phyloP scores from a whole-genome alignment of 30 jellyfish, hydroid and myxozoan species.

The Phacellophora camtschatica region DNA sequence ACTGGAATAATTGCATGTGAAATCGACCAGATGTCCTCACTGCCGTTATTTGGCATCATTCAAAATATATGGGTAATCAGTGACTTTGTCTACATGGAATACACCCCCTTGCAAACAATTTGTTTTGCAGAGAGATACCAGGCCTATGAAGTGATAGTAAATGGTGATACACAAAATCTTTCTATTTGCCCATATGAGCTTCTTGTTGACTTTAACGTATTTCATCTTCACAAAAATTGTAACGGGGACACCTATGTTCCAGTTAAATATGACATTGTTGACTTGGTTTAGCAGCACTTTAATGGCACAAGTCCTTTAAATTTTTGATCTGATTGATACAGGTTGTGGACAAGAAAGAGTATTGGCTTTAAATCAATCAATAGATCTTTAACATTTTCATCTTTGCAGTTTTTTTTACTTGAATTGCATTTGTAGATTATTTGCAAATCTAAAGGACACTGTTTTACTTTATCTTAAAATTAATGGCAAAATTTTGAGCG shows the following conservation, averaged over 20 bases:
- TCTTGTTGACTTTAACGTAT: constrained; percentile 47
- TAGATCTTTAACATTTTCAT: too few relatives aligned
- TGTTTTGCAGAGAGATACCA: constrained; percentile 18
- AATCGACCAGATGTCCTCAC: constrained; percentile 7
- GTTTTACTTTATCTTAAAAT: too few relatives aligned
- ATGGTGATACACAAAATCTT: not conserved
- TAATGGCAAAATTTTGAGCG: too few relatives aligned
- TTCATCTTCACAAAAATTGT: constrained; percentile 3
- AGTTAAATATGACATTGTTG: constrained; percentile 43
- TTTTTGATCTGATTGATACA: not conserved
- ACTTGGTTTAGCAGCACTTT: constrained; percentile 14
- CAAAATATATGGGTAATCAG: constrained; percentile 2
- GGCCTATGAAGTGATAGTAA: constrained; percentile 24
- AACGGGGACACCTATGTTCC: constrained; percentile 6
- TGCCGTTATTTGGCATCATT: constrained; percentile 37
- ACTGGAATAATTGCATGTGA: constrained; percentile 20
- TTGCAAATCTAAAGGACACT: too few relatives aligned
- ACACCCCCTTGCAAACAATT: not conserved
- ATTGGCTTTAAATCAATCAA: too few relatives aligned
- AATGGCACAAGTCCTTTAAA: not conserved
- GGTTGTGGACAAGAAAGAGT: not conserved
- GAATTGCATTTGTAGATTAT: too few relatives aligned
- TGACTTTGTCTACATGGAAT: constrained; percentile 49
- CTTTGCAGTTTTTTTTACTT: too few relatives aligned
- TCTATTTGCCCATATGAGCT: constrained; percentile 10